These are phyloP conservation scores for Euwallacea similis DNA, from an alignment of 1,140 invertebrate genomes.

Conservation along the genomic window DNA sequence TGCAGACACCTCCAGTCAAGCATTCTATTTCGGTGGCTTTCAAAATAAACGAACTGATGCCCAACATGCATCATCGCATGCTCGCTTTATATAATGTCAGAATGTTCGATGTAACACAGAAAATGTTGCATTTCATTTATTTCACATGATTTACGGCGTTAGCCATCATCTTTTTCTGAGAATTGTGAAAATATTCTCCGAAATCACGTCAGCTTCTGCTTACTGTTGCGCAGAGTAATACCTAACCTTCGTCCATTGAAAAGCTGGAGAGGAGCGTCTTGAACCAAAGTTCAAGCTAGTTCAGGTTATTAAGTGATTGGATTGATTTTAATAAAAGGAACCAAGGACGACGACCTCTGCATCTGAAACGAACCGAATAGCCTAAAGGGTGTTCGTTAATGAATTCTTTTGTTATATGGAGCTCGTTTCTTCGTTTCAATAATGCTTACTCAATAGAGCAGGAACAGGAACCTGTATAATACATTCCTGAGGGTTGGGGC, in stretches of 20 bases:
- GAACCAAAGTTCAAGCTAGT: too few relatives aligned
- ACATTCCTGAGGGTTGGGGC: neutral
- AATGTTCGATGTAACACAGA: constrained; percentile 1
- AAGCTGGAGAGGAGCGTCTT: too few relatives aligned
- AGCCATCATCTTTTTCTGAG: neutral
- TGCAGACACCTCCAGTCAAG: neutral
- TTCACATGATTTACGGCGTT: neutral
- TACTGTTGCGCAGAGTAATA: too few relatives aligned
- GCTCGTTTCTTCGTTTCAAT: too few relatives aligned
- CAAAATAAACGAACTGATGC: constrained; percentile 1
- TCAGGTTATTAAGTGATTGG: too few relatives aligned
- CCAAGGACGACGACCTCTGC: too few relatives aligned
- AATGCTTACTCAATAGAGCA: neutral
- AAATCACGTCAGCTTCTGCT: neutral
- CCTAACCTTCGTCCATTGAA: too few relatives aligned
- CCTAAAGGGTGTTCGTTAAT: too few relatives aligned
- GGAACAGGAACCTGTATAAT: neutral
- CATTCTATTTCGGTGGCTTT: constrained; percentile 5
- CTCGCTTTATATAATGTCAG: constrained; percentile 3
- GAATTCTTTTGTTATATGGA: too few relatives aligned
- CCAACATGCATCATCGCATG: constrained; percentile 6
- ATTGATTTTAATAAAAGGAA: too few relatives aligned
- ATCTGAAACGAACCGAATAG: too few relatives aligned
- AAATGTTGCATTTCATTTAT: neutral
- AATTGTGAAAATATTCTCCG: neutral